Base-by-base conservation (phyloP, 2,113 vertebrate genomes). In the Chaetops frenatus region DNA sequence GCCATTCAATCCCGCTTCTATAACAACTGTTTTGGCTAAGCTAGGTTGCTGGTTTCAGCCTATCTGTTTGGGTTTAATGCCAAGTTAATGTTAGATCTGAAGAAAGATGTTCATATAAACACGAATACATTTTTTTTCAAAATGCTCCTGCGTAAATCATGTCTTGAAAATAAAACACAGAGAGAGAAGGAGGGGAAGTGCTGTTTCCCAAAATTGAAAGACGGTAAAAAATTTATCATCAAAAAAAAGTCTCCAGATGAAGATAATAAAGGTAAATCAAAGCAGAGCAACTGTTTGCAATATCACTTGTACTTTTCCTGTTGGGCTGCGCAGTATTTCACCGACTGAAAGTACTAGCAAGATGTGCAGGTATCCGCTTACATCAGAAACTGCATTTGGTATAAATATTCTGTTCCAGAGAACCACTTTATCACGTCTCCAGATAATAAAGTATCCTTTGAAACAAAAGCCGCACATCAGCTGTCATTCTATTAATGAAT, bases 211-310 rank as follows among this genome's bases (percentile, higher is more conserved):
- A 84, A 96, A 94, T 3, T 86, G 80, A 93, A 84, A 88, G 82
- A 70, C 51, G 36, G 65, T 92, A 90, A 95, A 95, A 94, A 81
- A 79, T 12, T 31, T 23, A 7, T 61, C 70, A 78, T 65, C 4
- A 78, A 90, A 90, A 79, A 71, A 76, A 42, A 24, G 20, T 22
- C 48, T 96, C 85, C 90, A 96, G 90, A 96, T 95, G 93, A 95
- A 88, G 69, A 92, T 56, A 67, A 90, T 96, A 96, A 94, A 96
- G 93, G 90, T 90, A 97, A 96, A 96, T 92, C 86, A 96, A 95
- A 96, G 93, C 65, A 88, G 61, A 92, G 23, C 69, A 90, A 93
- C 92, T 84, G 90, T 88, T 88, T 81, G 92, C 90, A 81, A 93
- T 94, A 96, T 56, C 81, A 83, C 53, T 95, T 84, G 61, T 73